A percentile compares a stretch with the other conserved stretches of the same genome.
These are phyloP conservation scores for Penaeus indicus DNA, from an alignment of 1,140 invertebrate genomes.

Conservation along the genomic window DNA sequence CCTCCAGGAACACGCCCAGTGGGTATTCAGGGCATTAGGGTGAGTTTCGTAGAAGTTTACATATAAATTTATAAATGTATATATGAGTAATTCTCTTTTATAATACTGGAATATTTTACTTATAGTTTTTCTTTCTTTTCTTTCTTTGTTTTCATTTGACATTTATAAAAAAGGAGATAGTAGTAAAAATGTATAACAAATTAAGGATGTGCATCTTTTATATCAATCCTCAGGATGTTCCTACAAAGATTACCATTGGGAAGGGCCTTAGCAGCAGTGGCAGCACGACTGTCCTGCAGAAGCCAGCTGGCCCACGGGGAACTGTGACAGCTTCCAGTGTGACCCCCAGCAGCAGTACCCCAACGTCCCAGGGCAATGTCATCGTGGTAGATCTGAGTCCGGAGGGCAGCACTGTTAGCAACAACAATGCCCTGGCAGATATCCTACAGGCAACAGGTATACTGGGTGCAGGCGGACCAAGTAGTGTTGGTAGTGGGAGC, in stretches of 20 bases:
- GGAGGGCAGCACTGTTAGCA: conserved; percentile 41
- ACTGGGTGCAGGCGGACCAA: conserved; percentile 31
- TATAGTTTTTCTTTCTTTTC: too few species aligned
- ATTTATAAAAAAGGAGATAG: too few species aligned
- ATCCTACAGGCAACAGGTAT: conserved; percentile 56
- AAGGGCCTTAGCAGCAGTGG: conserved; percentile 33
- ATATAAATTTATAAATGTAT: not conserved
- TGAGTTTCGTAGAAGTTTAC: conserved; percentile 4
- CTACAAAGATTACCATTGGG: conserved; percentile 57
- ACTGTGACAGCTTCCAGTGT: conserved; percentile 4
- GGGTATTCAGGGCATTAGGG: conserved; percentile 55
- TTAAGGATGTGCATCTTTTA: not conserved
- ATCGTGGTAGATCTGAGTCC: conserved; percentile 57
- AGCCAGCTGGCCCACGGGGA: conserved; percentile 23
- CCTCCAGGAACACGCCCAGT: conserved; percentile 48
- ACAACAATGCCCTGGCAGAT: conserved; percentile 49
- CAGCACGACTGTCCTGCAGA: conserved; percentile 46
- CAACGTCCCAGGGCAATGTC: conserved; percentile 43
- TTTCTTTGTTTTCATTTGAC: too few species aligned
- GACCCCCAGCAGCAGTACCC: conserved; percentile 3
- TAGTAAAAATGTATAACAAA: not conserved
- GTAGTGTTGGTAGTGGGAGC: conserved; percentile 40
- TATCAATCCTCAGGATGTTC: conserved; percentile 43
- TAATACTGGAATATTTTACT: too few species aligned
- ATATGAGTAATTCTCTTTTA: too few species aligned